phyloP scores from a whole-genome alignment of 2,113 vertebrate species.

The Neogobius melanostomus region DNA sequence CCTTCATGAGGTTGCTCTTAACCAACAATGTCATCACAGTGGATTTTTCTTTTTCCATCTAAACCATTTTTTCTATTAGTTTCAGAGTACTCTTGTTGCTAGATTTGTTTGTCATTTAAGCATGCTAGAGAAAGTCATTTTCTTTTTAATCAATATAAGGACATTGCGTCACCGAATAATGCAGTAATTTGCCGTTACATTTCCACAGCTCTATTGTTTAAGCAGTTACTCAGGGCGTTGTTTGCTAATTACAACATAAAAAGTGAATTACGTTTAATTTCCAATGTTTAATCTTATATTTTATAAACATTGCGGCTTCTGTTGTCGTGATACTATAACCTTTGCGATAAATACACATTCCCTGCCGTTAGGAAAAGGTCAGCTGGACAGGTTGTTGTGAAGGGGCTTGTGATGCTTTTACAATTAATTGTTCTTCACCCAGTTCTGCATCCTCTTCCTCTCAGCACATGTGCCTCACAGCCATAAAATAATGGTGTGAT shows the following conservation, averaged over 20 bases:
- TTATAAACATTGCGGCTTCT: slow-evolving; percentile 1
- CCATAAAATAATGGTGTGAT: neutral
- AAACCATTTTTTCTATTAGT: neutral
- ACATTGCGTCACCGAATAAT: no score
- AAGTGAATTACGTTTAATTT: no score
- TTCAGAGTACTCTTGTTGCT: no score
- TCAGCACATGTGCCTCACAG: neutral
- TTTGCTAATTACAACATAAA: no score
- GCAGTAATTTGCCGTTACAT: no score
- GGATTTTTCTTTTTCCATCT: neutral
- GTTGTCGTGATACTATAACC: slow-evolving; percentile 50
- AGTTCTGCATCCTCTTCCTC: slow-evolving; percentile 11
- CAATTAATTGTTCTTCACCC: slow-evolving; percentile 18
- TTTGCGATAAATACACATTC: slow-evolving; percentile 12
- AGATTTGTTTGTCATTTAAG: no score
- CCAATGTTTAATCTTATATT: no score
- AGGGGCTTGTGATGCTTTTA: slow-evolving; percentile 33
- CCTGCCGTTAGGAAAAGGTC: slow-evolving; percentile 27
- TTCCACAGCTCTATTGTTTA: no score
- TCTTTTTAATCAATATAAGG: no score
- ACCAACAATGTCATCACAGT: neutral
- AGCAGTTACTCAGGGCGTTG: no score
- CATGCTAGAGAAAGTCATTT: no score
- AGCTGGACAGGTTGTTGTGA: slow-evolving; percentile 15
- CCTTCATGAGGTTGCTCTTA: neutral